Evolutionary conservation across 2,113 vertebrate species (phyloP).

Genomic region (Proteles cristata): DNA sequence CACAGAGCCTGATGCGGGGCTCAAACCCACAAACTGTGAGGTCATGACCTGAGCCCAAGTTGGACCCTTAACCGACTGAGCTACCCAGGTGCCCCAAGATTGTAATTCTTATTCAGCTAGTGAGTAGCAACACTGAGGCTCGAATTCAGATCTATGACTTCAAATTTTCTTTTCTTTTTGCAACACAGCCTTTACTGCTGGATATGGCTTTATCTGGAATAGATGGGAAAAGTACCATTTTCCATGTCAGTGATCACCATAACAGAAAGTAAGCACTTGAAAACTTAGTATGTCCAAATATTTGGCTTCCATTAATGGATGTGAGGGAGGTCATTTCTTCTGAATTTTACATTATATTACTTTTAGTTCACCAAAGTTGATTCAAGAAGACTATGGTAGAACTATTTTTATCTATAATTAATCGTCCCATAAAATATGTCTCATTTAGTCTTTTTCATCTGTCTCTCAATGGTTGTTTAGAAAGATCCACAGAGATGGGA

Average conservation of each 20-base stretch:
- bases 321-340: neutral
- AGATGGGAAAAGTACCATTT: neutral
- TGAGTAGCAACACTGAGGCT: neutral
- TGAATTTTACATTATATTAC: neutral
- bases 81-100: neutral
- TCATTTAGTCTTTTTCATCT: slow-evolving; percentile 41
- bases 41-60: too few relatives aligned
- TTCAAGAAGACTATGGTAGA: slow-evolving; percentile 30
- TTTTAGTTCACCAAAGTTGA: neutral
- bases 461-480: slow-evolving; percentile 37
- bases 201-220: neutral
- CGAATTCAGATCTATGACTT: neutral
- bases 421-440: slow-evolving; percentile 49
- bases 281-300: neutral
- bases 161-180: neutral
- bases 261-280: neutral
- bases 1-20: too few relatives aligned
- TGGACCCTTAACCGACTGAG: too few relatives aligned
- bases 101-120: neutral
- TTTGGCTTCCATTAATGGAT: neutral
- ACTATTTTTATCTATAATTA: slow-evolving; percentile 70
- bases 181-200: neutral
- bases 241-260: neutral
- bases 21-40: too few relatives aligned
- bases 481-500: slow-evolving; percentile 38